Percentiles rank a stretch among this genome's conserved stretches.
Evolutionary conservation across 1,140 invertebrate genomes (phyloP).

Genomic region (Bemisia tabaci): DNA sequence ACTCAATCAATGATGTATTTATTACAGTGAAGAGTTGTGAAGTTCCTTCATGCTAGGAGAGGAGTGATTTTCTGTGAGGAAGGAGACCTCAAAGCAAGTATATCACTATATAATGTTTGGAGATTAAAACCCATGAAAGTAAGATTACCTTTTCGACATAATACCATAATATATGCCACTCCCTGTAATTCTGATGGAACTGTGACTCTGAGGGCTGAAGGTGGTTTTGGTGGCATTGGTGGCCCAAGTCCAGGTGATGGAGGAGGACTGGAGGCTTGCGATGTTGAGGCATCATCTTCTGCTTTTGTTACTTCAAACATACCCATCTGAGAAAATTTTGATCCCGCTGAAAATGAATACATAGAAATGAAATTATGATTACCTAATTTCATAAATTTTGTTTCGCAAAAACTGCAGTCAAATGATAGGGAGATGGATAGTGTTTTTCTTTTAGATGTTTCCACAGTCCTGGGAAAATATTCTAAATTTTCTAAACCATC

Average conservation of each 20-base stretch:
- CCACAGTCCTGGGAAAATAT: too few relatives aligned
- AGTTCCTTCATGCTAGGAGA: too few relatives aligned
- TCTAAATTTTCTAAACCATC: too few relatives aligned
- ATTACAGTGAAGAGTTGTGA: too few relatives aligned
- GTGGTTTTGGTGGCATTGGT: conserved; percentile 36
- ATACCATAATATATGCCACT: conserved; percentile 87
- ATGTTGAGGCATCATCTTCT: conserved; percentile 47
- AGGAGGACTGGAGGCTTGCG: conserved; percentile 32
- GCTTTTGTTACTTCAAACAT: conserved; percentile 95
- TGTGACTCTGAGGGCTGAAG: conserved; percentile 74
- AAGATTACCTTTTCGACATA: conserved; percentile 78
- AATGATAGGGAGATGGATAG: too few relatives aligned
- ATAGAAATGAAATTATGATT: neutral
- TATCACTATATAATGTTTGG: too few relatives aligned
- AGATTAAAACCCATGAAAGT: too few relatives aligned
- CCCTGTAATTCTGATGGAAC: conserved; percentile 90
- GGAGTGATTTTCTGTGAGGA: too few relatives aligned
- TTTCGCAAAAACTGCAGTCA: too few relatives aligned
- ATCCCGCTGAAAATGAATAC: conserved; percentile 44
- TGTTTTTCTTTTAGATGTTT: too few relatives aligned
- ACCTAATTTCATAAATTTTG: conserved; percentile 6
- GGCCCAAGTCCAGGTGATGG: conserved; percentile 33
- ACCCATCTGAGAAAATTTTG: conserved; percentile 81
- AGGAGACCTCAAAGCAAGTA: too few relatives aligned
- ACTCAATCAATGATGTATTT: too few relatives aligned